A percentile compares a stretch with the other conserved stretches of the same genome.
Evolutionary conservation across 2,888 invertebrate species (phyloP).

Genomic region (Caradrina clavipalpis): DNA sequence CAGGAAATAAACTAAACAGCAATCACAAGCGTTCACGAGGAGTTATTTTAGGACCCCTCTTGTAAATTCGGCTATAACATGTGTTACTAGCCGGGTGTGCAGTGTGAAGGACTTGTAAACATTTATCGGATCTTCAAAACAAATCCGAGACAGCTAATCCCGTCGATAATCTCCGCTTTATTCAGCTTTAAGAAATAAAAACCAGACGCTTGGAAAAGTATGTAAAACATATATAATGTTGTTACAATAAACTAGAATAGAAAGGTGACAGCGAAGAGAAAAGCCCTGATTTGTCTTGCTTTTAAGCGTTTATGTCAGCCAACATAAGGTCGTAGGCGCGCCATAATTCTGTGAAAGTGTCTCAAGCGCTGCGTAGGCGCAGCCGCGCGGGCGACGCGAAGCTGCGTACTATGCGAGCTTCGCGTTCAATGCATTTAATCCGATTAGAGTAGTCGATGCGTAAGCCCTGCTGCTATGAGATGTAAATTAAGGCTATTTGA

Average conservation of each 20-base stretch:
- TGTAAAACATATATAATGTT: constrained; percentile 29
- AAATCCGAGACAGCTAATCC: constrained; percentile 47
- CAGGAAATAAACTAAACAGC: constrained; percentile 50
- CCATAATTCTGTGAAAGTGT: constrained; percentile 83
- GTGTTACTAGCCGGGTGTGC: constrained; percentile 58
- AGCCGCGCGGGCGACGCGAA: constrained; percentile 68
- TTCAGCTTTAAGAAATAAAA: constrained; percentile 20
- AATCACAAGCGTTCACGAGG: constrained; percentile 51
- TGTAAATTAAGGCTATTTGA: constrained; percentile 71
- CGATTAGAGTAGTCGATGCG: constrained; percentile 77
- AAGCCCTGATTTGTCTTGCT: constrained; percentile 76
- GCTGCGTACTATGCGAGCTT: constrained; percentile 68
- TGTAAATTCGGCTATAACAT: constrained; percentile 56
- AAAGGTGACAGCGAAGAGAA: constrained; percentile 71
- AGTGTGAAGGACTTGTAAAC: constrained; percentile 62
- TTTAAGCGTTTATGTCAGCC: constrained; percentile 79
- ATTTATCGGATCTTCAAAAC: constrained; percentile 54
- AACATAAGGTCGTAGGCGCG: constrained; percentile 83
- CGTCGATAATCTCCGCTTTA: constrained; percentile 51
- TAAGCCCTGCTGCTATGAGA: constrained; percentile 58
- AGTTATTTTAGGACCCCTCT: constrained; percentile 64
- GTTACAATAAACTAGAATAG: constrained; percentile 64
- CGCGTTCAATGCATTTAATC: constrained; percentile 79
- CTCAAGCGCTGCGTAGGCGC: constrained; percentile 82
- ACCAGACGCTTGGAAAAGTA: constrained; percentile 33